These are phyloP conservation scores for Drosophila takahashii DNA, from an alignment of 1,140 invertebrate genomes.

Conservation along the genomic window DNA sequence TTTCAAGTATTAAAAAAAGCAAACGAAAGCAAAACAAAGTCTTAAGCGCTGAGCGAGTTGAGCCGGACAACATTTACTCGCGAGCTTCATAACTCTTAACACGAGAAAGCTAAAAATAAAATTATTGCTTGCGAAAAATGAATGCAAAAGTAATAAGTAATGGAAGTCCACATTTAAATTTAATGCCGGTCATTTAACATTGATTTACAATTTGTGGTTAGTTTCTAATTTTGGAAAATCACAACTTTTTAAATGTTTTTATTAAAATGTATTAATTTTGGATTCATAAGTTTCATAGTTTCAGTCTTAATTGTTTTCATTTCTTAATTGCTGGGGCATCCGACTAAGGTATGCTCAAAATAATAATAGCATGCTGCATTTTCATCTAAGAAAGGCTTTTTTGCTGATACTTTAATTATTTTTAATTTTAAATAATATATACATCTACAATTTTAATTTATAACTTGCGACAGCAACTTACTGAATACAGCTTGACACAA, in stretches of 20 bases:
- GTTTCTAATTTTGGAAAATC: neutral
- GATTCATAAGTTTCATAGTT: neutral
- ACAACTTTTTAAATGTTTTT: neutral
- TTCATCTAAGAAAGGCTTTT: constrained; percentile 35
- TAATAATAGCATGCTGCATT: constrained; percentile 10
- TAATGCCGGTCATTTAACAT: constrained; percentile 8
- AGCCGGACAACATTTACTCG: constrained; percentile 36
- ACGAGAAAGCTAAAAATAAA: constrained; percentile 23
- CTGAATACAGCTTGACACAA: constrained; percentile 24
- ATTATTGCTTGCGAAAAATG: constrained; percentile 54
- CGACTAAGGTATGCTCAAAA: constrained; percentile 1
- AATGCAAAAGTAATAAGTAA: constrained; percentile 59
- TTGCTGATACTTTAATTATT: neutral
- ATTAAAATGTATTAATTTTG: neutral
- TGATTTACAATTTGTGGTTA: neutral
- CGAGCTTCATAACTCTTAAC: constrained; percentile 10
- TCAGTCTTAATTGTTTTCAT: constrained; percentile 1
- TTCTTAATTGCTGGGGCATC: neutral
- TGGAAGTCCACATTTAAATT: constrained; percentile 39
- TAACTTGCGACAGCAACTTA: constrained; percentile 5
- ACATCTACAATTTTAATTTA: too few species aligned
- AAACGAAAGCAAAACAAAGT: constrained; percentile 24
- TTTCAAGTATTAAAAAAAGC: constrained; percentile 65
- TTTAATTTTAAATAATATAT: constrained; percentile 20
- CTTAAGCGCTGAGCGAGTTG: constrained; percentile 48